These are phyloP conservation scores for Sipha maydis DNA, from an alignment of 2,888 invertebrate genomes.

Conservation along the genomic window DNA sequence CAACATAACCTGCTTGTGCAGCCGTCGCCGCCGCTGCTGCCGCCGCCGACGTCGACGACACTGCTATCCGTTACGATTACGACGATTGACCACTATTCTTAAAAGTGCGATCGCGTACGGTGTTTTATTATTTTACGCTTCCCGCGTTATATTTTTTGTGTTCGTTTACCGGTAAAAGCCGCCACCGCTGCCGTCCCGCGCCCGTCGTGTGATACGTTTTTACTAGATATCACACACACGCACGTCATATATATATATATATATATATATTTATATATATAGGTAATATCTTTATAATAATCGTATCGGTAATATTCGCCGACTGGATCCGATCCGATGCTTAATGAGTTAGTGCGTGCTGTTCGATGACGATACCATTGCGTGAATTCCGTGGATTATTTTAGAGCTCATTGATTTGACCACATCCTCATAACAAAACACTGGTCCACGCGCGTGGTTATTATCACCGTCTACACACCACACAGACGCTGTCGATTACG, in stretches of 20 bases:
- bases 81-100: constrained; percentile 50
- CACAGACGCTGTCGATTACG: background rate
- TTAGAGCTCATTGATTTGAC: background rate
- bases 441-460: constrained; percentile 42
- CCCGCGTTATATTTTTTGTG: background rate
- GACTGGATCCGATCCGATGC: constrained; percentile 42
- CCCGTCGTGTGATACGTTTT: constrained; percentile 34
- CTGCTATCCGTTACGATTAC: constrained; percentile 55
- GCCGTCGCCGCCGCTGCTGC: constrained; percentile 33
- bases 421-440: background rate
- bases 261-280: background rate
- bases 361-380: constrained; percentile 28
- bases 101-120: constrained; percentile 19
- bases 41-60: constrained; percentile 41
- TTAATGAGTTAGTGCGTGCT: constrained; percentile 10
- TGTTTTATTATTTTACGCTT: constrained; percentile 5
- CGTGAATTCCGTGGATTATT: constrained; percentile 20
- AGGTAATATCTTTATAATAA: background rate
- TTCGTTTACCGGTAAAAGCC: constrained; percentile 35
- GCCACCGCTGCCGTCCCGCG: background rate
- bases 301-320: constrained; percentile 21
- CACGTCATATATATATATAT: background rate
- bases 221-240: background rate
- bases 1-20: constrained; percentile 58
- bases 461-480: constrained; percentile 4